These are phyloP conservation scores for Cerceris rybyensis DNA, from an alignment of 2,888 invertebrate genomes.

Conservation along the genomic window DNA sequence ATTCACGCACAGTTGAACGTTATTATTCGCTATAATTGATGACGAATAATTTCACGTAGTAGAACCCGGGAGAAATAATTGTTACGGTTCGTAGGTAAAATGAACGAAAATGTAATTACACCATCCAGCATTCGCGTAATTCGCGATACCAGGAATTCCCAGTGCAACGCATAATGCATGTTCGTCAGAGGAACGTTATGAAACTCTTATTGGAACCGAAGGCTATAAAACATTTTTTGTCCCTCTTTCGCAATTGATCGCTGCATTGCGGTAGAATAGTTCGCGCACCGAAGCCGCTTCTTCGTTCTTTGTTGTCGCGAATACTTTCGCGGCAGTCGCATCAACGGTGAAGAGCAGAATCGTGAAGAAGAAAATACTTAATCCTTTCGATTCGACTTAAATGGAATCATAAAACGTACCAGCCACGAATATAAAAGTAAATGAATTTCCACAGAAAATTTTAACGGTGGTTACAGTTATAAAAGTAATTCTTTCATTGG, in stretches of 20 bases:
- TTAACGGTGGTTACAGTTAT: too few relatives aligned
- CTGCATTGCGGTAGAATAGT: neutral
- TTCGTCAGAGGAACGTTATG: constrained; percentile 1
- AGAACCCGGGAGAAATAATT: too few relatives aligned
- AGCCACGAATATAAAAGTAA: too few relatives aligned
- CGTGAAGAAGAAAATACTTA: too few relatives aligned
- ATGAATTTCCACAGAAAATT: too few relatives aligned
- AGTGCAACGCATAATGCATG: neutral
- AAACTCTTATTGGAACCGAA: neutral
- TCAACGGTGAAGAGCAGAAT: neutral
- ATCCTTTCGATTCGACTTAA: too few relatives aligned
- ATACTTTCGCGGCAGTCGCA: neutral
- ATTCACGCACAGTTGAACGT: neutral
- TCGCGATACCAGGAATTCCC: neutral
- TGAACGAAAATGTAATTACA: constrained; percentile 6
- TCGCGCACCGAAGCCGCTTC: neutral
- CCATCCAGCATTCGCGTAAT: constrained; percentile 1
- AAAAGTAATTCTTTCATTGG: too few relatives aligned
- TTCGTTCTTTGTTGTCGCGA: neutral
- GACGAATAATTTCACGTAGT: too few relatives aligned
- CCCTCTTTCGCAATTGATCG: neutral
- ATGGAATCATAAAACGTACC: too few relatives aligned
- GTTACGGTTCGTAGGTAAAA: neutral
- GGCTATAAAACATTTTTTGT: constrained; percentile 5
- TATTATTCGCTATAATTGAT: too few relatives aligned